Base-by-base conservation (phyloP, 2,888 invertebrate genomes). In the Drosophila pullipes region DNA sequence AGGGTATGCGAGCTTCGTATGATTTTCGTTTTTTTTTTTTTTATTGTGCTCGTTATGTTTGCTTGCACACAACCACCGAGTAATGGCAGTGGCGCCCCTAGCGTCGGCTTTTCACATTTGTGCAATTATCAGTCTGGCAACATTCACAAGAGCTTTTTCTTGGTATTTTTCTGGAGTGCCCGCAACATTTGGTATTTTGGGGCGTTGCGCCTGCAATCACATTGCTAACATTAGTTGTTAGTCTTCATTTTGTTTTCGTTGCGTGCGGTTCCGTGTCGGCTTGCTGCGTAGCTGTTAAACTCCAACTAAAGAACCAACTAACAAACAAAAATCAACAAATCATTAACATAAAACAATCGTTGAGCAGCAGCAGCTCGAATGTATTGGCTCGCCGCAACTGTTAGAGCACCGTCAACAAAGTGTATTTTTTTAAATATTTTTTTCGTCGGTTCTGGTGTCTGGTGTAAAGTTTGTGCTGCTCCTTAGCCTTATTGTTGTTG, bases 201-300 rank as follows among this genome's bases (percentile, higher is more conserved):
- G 78, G 78, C 78, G 78, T 78, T 74, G 74, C 78, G 78, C 61
- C 54, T 69, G 78, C 78, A 78, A 64, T 66, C 78, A 78, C 78
- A 78, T 78, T 78, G 70, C 69, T 39, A 63, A 66, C 69, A 63
- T 67, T 74, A 60, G 74, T 66, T 78, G 78, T 75, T 74, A 78
- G 78, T 80, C 79, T 80, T 80, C 70, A 80, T 70, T 80, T 80
- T 80, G 80, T 76, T 80, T 77, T 66, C 59, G 75, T 83, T 73
- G 83, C 78, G 76, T 63, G 70, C 75, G 83, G 69, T 79, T 22
- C 52, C 55, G 64, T 28, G 73, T 62, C 58, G 74, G 55, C 50
- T 41, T 33, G 25, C 53, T 69, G 76, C 63, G 49, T 33, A 54
- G 57, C 54, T 68, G 63, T 69, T 74, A 37, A 60, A 54, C 65